Base-by-base conservation (phyloP, 2,888 invertebrate species). In the Trissoscelio sp. region DNA sequence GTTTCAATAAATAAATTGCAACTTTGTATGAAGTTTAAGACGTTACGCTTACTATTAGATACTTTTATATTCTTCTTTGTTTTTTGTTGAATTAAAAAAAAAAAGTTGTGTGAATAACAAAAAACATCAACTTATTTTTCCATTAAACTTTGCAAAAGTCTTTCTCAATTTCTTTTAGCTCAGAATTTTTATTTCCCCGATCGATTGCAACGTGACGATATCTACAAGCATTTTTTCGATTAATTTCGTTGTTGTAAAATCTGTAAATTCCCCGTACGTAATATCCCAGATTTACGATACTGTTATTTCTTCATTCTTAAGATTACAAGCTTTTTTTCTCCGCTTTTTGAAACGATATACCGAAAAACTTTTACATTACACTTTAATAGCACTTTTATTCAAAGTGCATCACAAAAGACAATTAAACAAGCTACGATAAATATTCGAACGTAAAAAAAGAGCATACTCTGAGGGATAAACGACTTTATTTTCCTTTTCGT, bases 201-300 rank as follows among this genome's bases (percentile, higher is more conserved):
- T 57, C 57, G n/a, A 11, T 9, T 31, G 16, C 7, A 6, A 31
- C 37, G 57, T 57, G 31, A 53, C 12, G 24, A 51, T 24, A 34
- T 34, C 11, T 55, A 34, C 7, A n/a, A 55, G 34, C 16, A 55
- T 22, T 55, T 55, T 55, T 55, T 11, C 55, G 12, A 51, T 55
- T 55, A 55, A 31, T 34, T 34, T 31, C 16, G 14, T 14, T 28
- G 31, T 53, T 55, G 28, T 37, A 37, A 18, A 55, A 34, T 55
- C 34, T 37, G 55, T 9, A 37, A 34, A 55, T 7, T 55, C 34
- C n/a, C 18, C 20, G 34, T 37, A 37, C 16, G 18, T 34, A 55
- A 55, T 37, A 57, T 20, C 20, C 22, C 11, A n/a, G 37, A 57
- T 57, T 57, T 57, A 57, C 57, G 57, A 22, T 57, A 57, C 57